Evolutionary conservation across 2,888 invertebrate genomes (phyloP).

Genomic region (Embidobia sp.): DNA sequence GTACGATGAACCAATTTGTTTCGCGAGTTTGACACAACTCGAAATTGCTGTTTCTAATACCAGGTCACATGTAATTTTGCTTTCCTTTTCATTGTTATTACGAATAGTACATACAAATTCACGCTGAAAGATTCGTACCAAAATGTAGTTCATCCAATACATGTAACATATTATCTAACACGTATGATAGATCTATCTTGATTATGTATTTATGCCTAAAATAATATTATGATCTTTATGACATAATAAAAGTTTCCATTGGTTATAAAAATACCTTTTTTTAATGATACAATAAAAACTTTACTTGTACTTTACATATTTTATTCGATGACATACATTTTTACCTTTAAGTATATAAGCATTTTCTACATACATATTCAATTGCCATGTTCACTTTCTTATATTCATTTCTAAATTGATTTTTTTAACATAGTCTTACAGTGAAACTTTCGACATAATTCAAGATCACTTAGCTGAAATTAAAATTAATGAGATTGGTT

Average conservation of each 20-base stretch:
- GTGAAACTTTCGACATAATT: too few species aligned
- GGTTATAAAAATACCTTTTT: constrained; percentile 45
- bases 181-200: constrained; percentile 54
- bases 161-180: constrained; percentile 53
- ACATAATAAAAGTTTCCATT: constrained; percentile 51
- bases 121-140: constrained; percentile 55
- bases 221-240: constrained; percentile 57
- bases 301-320: constrained; percentile 7
- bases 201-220: constrained; percentile 58
- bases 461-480: too few species aligned
- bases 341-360: too few species aligned
- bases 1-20: constrained; percentile 1
- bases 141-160: constrained; percentile 60
- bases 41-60: constrained; percentile 14
- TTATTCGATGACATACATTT: too few species aligned
- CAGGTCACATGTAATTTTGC: constrained; percentile 13
- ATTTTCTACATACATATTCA: too few species aligned
- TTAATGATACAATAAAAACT: constrained; percentile 34
- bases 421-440: too few species aligned
- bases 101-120: constrained; percentile 36
- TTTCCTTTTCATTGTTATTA: constrained; percentile 47
- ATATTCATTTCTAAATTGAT: too few species aligned
- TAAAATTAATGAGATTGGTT: too few species aligned
- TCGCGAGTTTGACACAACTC: background rate
- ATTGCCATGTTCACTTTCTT: too few species aligned